Evolutionary conservation across 2,797 vertebrate species (phyloP).

Genomic region (Sardinella longiceps): DNA sequence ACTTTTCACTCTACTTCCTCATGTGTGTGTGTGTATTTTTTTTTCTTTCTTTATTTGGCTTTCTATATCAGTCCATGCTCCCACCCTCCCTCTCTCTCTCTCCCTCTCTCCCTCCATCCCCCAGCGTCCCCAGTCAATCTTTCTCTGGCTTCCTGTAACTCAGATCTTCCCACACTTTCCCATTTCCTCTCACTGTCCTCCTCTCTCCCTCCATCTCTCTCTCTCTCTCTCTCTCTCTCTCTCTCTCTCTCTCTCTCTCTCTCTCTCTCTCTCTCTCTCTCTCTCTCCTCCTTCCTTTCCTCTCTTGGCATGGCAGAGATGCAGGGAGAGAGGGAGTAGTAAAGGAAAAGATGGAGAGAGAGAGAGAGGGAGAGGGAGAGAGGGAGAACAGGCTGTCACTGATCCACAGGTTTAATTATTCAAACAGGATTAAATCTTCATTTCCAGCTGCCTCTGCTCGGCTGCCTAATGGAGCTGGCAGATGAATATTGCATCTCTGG

Average conservation of each 20-base stretch:
- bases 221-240: conserved; percentile 22
- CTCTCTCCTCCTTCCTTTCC: conserved; percentile 31
- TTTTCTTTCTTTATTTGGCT: conserved; percentile 33
- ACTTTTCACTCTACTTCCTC: conserved; percentile 23
- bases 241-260: not conserved
- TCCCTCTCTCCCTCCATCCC: not conserved
- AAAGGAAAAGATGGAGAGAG: no score
- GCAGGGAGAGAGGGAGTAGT: not conserved
- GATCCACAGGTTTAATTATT: conserved; percentile 57
- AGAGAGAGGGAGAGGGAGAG: not conserved
- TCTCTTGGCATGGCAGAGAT: not conserved
- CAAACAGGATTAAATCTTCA: conserved; percentile 58
- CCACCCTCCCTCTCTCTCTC: not conserved
- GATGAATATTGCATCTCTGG: conserved; percentile 50
- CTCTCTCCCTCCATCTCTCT: not conserved
- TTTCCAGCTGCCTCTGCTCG: conserved; percentile 46
- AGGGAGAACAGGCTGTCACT: conserved; percentile 36
- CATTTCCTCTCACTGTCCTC: not conserved
- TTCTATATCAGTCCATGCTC: conserved; percentile 26
- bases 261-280: conserved; percentile 30
- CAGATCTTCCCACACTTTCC: conserved; percentile 24
- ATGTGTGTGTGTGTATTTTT: no score
- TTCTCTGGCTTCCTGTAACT: conserved; percentile 14
- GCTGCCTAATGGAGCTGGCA: conserved; percentile 45
- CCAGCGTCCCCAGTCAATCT: not conserved